Base-by-base conservation (phyloP, 2,888 invertebrate genomes). In the Cremastinae sp. region DNA sequence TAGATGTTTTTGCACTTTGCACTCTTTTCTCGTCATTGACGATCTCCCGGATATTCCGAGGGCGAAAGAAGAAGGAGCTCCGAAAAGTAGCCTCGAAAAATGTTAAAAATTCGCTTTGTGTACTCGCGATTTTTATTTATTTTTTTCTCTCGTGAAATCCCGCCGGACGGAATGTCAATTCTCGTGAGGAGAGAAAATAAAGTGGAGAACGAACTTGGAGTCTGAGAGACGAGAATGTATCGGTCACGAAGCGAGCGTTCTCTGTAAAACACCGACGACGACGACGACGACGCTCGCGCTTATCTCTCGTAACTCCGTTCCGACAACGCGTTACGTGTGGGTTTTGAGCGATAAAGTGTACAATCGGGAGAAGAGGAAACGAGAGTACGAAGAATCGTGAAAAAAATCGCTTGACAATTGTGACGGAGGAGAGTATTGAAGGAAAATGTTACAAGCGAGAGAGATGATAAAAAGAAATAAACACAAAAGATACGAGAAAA, bases 221-320 rank as follows among this genome's bases (percentile, higher is more conserved):
- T 43, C 47, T 35, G 41, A 39, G 16, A 65, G 35, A 35, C 47
- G 64, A 65, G 20, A 8, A 22, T 53, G 41, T 49, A 64, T 12
- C 58, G 41, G 58, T n/a, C n/a, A 58, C 49, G 12, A 51, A 68
- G 56, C 58, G 58, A 58, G 37, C 45, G 68, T 58, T 68, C 22
- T 35, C 12, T 49, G 28, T 56, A 68, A 58, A 58, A 20, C 14
- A 47, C 22, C 18, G 62, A 47, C 37, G 62, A n/a, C n/a, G n/a
- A n/a, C n/a, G n/a, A n/a, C n/a, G n/a, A n/a, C n/a, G n/a, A n/a
- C n/a, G n/a, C n/a, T n/a, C 61, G 43, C 37, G 56, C 56, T 68
- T 68, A 68, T 68, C 68, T 68, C 58, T 68, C 68, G 49, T 58
- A 58, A 47, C 14, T 45, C 45, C n/a, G 16, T 37, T 16, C 45